Evolutionary conservation across 2,113 vertebrate species (phyloP).

Genomic region (Mesocricetus auratus): DNA sequence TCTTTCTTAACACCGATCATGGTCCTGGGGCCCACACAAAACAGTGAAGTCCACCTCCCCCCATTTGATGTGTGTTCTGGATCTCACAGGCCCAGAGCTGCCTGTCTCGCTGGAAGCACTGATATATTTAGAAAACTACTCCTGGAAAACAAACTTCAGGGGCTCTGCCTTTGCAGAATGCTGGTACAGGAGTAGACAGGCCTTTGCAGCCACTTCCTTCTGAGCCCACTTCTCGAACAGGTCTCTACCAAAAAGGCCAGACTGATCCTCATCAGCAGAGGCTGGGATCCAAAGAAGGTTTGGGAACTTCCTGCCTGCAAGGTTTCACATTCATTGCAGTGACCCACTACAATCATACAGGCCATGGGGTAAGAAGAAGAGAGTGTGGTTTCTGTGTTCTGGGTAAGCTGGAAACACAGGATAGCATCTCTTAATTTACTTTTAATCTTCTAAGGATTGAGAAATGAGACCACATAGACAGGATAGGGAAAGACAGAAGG

Average conservation of each 20-base stretch:
- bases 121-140: conserved; percentile 7
- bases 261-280: neutral
- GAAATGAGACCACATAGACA: neutral
- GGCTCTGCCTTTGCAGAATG: neutral
- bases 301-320: neutral
- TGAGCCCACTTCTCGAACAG: neutral
- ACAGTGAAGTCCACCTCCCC: neutral
- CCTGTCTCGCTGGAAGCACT: neutral
- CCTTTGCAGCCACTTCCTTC: neutral
- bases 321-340: neutral
- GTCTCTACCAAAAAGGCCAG: neutral
- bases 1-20: neutral
- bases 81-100: neutral
- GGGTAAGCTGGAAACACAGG: neutral
- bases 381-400: neutral
- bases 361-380: neutral
- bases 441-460: neutral
- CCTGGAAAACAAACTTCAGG: conserved; percentile 6
- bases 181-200: neutral
- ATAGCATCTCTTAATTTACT: neutral
- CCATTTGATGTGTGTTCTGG: neutral
- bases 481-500: neutral
- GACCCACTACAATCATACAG: neutral
- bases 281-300: neutral
- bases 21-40: neutral